Base-by-base conservation (phyloP, 23 tunicate species). In the Ascidia mentula region DNA sequence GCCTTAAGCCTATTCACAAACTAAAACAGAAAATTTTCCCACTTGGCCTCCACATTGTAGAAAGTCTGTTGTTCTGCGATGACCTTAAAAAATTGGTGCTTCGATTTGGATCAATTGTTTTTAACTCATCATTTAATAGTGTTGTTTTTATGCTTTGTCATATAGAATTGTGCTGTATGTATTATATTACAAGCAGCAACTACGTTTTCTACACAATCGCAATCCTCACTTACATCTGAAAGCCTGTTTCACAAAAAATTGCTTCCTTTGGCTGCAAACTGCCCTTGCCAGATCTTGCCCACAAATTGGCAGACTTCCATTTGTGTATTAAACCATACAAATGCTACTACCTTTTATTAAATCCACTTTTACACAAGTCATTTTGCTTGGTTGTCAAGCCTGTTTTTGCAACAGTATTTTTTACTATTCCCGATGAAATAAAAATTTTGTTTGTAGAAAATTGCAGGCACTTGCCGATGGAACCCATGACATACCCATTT, bases 91-190 rank as follows among this genome's bases (percentile, higher is more conserved):
- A 6, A 53, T 28, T 20, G 65, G 65, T 53, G 65, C 65, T 53
- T 9, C n/a, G n/a, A 9, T 53, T 53, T 53, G 22, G 65, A 20
- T 53, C 65, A 53, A 53, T 26, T 53, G 65, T 53, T 53, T 26
- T 53, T 53, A 9, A 42, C 22, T 53, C 24, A 53, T 28, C 65
- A 53, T 3, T 53, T 53, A 20, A 9, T 5, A 53, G 65, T 53
- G 65, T 53, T 53, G 65, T 53, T 42, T 53, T 53, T 53, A 53
- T 28, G 65, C 65, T 20, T 53, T 53, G 65, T 53, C 65, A 53
- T 53, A 53, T 53, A 53, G 65, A 53, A 28, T 53, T 53, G 24
- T 53, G 24, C 24, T 42, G 15, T 42, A 42, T 42, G 53, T 53
- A 53, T 9, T 26, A n/a, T n/a, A n/a, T 53, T 53, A 53, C 24